Evolutionary conservation across 2,888 invertebrate genomes (phyloP), one percentile per base, ranked within the genome.

Genomic region (Antitype chi): DNA sequence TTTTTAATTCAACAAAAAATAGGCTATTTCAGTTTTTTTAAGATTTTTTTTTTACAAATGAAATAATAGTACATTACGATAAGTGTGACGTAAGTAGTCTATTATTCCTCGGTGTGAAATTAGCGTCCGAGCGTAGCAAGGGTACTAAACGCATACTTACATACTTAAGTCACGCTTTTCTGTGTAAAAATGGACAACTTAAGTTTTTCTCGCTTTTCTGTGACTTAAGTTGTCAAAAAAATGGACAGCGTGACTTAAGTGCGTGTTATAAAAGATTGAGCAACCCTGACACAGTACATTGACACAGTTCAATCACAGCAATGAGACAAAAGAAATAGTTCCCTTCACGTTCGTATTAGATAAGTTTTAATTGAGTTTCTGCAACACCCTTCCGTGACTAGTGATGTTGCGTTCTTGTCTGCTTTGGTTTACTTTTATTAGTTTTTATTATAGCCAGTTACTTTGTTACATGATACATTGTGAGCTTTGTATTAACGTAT

Each of bases 301-400:
- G 83, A 87, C 81, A 87, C 83, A 85, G 86, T 83, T 87, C 87
- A 89, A 87, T 85, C 84, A 87, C 84, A 80, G 80, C 86, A 82
- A 85, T 83, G 88, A 89, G 86, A 89, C 87, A 87, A 87, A 85
- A 86, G 85, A 87, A 80, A 74, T 87, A 85, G 86, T 86, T 90
- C 80, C 81, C 57, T 81, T 80, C 85, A 88, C 89, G 89, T 90
- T 87, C 89, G 89, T 90, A 92, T 94, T 92, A 93, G 90, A 82
- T 88, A 94, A 94, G 90, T 94, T 94, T 94, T 94, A 94, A 94
- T 94, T 93, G 93, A 92, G 93, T 94, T 94, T 93, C 92, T 93
- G 91, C 90, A 87, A 88, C 88, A 91, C 89, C 90, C 90, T 90
- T 89, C 83, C 88, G 88, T 89, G 89, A 88, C 89, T 86, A 82